Evolutionary conservation across 2,888 invertebrate species (phyloP), one percentile per base, ranked within the genome.

Genomic region (Piscicola geometra): DNA sequence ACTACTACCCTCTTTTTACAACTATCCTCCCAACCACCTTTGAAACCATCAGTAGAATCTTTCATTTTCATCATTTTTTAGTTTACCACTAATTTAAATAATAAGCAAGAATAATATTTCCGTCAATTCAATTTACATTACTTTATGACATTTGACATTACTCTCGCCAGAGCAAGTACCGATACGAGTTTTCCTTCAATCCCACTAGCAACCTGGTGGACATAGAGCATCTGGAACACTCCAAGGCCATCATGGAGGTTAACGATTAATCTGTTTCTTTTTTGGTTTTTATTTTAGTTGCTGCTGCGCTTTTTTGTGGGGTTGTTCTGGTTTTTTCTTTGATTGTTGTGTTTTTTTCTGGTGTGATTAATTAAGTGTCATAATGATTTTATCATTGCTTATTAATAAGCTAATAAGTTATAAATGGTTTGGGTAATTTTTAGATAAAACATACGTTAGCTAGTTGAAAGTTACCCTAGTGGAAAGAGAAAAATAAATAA

Each of bases 121-220:
- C 21, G 21, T 50, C 21, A n/a, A 56, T 56, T 56, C 21, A n/a
- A n/a, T n/a, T n/a, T n/a, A n/a, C n/a, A n/a, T n/a, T n/a, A 56
- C 25, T 56, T n/a, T 56, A 3, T n/a, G 15, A 69, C 1, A 21
- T 1, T 28, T 1, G 21, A 35, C 35, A 41, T 33, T 9, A 41
- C 5, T 28, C 33, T 71, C 3, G 21, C 15, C 64, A 73, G 73
- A 73, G 64, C 73, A 73, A 73, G 25, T 73, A 73, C 64, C 47
- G 52, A 35, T 73, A 73, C 64, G 73, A 73, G 25, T 73, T 73
- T 36, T 56, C 73, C 52, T 73, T 64, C 73, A 73, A 73, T 21
- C 73, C 73, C n/a, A 30, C 47, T 21, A 73, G 73, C 64, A 60
- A 73, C 64, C 35, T 73, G 15, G 36, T 73, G 15, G 73, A 56